Percentiles rank a stretch among this genome's conserved stretches.
These are phyloP conservation scores for Argyrosomus japonicus DNA, from an alignment of 2,113 vertebrate genomes.

Conservation along the genomic window DNA sequence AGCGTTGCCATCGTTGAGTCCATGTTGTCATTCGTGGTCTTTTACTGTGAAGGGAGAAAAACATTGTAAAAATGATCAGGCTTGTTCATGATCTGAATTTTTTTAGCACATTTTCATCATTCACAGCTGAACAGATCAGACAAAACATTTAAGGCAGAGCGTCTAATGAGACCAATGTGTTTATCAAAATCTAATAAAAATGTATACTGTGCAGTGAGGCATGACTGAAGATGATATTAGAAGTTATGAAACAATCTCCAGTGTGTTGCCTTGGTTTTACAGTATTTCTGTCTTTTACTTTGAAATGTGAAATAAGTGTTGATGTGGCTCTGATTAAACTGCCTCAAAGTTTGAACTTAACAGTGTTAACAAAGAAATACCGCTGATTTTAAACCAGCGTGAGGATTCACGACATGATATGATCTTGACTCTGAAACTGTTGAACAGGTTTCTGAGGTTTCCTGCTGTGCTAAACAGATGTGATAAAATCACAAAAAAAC, in stretches of 20 bases:
- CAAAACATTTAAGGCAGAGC: neutral
- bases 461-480: constrained; percentile 10
- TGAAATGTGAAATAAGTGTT: neutral
- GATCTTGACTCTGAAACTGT: neutral
- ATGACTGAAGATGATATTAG: neutral
- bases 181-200: too few species aligned
- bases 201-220: neutral
- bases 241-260: too few species aligned
- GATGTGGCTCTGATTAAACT: neutral
- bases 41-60: constrained; percentile 18
- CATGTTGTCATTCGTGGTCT: neutral
- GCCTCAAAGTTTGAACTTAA: neutral
- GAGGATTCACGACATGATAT: neutral
- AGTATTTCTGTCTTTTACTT: neutral
- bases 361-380: neutral
- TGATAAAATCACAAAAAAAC: constrained; percentile 23
- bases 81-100: neutral
- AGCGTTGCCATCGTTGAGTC: neutral
- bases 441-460: constrained; percentile 31
- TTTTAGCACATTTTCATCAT: neutral
- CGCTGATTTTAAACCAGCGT: neutral
- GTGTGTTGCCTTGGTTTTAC: neutral
- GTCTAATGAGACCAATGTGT: neutral
- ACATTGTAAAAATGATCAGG: neutral
- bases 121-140: neutral